phyloP scores from a whole-genome alignment of 2,797 vertebrate species.

The Adrianichthys oophorus region DNA sequence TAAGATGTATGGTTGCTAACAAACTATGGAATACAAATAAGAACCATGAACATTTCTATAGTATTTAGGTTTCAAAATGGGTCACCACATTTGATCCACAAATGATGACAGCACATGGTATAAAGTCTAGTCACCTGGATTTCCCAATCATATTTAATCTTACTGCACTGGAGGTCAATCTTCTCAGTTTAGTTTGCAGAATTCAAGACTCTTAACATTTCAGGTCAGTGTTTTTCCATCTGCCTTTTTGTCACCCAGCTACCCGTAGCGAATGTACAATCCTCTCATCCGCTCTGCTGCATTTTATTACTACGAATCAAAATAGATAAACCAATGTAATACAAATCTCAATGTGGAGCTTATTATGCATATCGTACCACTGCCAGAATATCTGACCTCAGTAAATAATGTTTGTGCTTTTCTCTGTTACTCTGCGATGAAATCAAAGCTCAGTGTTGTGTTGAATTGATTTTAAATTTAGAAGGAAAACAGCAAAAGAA shows the following conservation, averaged over 20 bases:
- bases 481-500: not conserved
- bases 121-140: too few species aligned
- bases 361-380: too few species aligned
- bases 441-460: not conserved
- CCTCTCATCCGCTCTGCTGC: not conserved
- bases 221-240: not conserved
- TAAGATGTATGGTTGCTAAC: too few species aligned
- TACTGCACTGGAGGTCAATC: conserved; percentile 1
- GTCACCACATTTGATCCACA: too few species aligned
- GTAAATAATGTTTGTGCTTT: not conserved
- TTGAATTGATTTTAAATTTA: not conserved
- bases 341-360: not conserved
- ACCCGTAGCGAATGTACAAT: not conserved
- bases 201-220: not conserved
- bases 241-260: too few species aligned
- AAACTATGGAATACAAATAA: too few species aligned
- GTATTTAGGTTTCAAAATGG: too few species aligned
- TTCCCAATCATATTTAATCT: not conserved
- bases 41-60: too few species aligned
- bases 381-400: not conserved
- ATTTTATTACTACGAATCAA: not conserved
- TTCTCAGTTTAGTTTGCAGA: not conserved
- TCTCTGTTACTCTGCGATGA: not conserved
- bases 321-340: not conserved
- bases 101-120: too few species aligned